phyloP scores from a whole-genome alignment of 1,140 invertebrate species.

The Microvelia longipes region DNA sequence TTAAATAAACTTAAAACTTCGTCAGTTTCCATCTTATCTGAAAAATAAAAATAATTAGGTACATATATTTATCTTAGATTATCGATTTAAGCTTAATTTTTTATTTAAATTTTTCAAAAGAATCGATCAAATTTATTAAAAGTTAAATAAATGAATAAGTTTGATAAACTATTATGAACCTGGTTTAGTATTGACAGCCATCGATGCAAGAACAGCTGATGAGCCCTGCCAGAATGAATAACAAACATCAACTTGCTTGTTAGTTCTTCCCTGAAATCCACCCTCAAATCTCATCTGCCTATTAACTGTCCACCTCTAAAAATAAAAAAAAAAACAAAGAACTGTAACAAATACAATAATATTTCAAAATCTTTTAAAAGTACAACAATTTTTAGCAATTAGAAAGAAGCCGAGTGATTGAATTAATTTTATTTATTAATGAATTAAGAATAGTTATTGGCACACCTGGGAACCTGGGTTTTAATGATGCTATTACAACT shows the following conservation, averaged over 20 bases:
- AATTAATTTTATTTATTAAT: too few species aligned
- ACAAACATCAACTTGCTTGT: constrained; percentile 96
- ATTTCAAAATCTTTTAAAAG: background rate
- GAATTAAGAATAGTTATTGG: too few species aligned
- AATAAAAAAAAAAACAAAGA: constrained; percentile 15
- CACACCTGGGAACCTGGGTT: too few species aligned
- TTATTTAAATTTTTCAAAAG: too few species aligned
- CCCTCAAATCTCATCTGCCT: constrained; percentile 81
- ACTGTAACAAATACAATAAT: background rate
- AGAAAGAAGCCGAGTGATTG: too few species aligned
- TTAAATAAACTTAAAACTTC: constrained; percentile 51
- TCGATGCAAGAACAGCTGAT: constrained; percentile 32
- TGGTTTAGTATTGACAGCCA: constrained; percentile 17
- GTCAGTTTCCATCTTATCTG: background rate
- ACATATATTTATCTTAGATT: too few species aligned
- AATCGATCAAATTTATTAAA: too few species aligned
- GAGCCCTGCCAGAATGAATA: constrained; percentile 98
- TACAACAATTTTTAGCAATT: too few species aligned
- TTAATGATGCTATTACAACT: too few species aligned
- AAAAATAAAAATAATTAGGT: background rate
- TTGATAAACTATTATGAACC: too few species aligned
- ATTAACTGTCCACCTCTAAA: constrained; percentile 67
- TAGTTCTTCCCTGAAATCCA: constrained; percentile 88
- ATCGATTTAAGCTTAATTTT: too few species aligned
- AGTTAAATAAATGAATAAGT: too few species aligned